A percentile compares a stretch with the other conserved stretches of the same genome.
phyloP scores from a whole-genome alignment of 1,140 invertebrate species.

The Amphibalanus amphitrite region DNA sequence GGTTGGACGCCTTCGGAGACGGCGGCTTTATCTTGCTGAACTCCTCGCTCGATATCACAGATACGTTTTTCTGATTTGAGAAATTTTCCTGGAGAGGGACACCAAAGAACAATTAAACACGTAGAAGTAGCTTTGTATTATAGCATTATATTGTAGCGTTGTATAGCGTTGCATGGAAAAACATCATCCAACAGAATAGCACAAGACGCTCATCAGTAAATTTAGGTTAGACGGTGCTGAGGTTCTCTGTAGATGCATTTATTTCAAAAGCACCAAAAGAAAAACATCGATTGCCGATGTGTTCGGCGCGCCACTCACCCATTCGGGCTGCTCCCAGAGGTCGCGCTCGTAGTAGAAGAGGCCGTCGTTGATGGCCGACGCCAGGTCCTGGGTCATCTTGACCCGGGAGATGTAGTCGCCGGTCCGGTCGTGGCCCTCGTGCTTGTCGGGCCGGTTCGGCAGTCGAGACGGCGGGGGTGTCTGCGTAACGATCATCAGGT shows the following conservation, averaged over 20 bases:
- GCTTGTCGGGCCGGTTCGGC: constrained; percentile 36
- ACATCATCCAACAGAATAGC: too few relatives aligned
- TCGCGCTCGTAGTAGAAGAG: constrained; percentile 87
- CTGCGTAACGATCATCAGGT: constrained; percentile 91
- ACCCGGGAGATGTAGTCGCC: constrained; percentile 64
- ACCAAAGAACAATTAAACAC: too few relatives aligned
- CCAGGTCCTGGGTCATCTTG: constrained; percentile 84
- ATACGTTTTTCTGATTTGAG: constrained; percentile 50
- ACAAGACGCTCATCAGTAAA: too few relatives aligned
- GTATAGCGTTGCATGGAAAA: too few relatives aligned
- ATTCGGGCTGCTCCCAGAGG: constrained; percentile 41
- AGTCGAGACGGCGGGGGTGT: constrained; percentile 50
- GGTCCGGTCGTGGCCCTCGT: constrained; percentile 75
- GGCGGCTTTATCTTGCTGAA: constrained; percentile 58
- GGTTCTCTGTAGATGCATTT: too few relatives aligned
- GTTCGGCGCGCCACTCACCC: constrained; percentile 22
- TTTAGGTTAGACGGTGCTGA: too few relatives aligned
- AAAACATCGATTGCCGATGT: too few relatives aligned
- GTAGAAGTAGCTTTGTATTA: too few relatives aligned
- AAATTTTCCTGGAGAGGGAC: not conserved
- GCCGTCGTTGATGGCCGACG: constrained; percentile 86
- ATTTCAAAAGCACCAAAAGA: too few relatives aligned
- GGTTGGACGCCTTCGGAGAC: constrained; percentile 22
- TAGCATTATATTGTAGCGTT: too few relatives aligned
- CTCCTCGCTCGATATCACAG: constrained; percentile 68